These are phyloP conservation scores for Sitta carolinensis DNA, from an alignment of 2,797 vertebrate genomes.

Conservation along the genomic window DNA sequence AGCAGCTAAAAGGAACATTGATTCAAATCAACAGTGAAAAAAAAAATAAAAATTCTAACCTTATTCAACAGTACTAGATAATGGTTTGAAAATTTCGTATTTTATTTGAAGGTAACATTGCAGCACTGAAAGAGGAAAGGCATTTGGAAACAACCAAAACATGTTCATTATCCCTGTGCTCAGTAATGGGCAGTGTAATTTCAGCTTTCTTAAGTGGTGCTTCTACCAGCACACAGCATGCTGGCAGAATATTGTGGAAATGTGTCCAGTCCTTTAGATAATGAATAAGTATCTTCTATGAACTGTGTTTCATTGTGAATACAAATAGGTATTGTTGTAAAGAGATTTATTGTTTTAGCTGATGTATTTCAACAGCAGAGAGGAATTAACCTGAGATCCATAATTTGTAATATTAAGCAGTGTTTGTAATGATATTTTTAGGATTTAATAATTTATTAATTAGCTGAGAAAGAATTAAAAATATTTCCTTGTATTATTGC, in stretches of 20 bases:
- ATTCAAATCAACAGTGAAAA: background rate
- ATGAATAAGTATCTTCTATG: background rate
- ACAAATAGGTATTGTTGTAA: background rate
- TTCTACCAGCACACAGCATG: background rate
- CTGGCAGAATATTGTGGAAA: background rate
- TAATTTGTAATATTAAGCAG: background rate
- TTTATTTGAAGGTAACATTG: background rate
- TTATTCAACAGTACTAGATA: background rate
- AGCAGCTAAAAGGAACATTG: background rate
- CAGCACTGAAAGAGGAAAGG: background rate
- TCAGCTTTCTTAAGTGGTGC: background rate
- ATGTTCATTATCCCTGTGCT: background rate
- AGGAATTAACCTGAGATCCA: background rate
- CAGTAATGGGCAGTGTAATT: background rate
- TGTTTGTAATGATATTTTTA: background rate
- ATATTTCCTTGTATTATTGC: background rate
- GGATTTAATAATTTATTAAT: background rate
- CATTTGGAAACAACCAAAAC: background rate
- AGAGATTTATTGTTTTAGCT: background rate
- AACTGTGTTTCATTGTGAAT: background rate
- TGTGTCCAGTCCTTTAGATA: background rate
- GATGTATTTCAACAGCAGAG: background rate
- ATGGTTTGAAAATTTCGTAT: background rate
- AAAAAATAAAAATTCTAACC: no score
- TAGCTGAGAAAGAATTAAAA: background rate